Conservation (phyloP, 2,113 vertebrate genomes). For the Notiomystis cincta region DNA sequence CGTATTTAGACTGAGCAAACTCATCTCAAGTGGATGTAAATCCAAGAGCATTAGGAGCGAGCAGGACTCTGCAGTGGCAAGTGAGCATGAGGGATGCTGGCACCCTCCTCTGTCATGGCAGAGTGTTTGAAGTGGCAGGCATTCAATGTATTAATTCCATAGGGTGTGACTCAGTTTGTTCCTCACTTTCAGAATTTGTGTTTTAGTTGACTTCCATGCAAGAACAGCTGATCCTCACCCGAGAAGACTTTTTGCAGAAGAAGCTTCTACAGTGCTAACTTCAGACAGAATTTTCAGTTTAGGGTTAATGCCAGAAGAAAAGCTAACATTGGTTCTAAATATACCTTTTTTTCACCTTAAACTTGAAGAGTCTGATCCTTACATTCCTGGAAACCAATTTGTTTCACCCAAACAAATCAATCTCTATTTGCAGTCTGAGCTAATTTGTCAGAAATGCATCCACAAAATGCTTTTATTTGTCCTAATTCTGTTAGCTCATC, state of each 20-base stretch:
- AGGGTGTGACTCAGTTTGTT: not conserved
- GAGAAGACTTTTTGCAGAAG: not conserved
- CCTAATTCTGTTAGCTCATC: conserved; percentile 42
- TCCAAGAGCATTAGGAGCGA: not conserved
- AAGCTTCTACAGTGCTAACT: not conserved
- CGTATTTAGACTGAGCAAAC: not conserved
- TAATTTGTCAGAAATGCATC: conserved; percentile 59
- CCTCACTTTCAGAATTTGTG: not conserved
- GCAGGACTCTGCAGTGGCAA: not conserved
- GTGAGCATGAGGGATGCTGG: not conserved
- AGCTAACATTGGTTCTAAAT: not conserved
- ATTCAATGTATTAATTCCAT: not conserved
- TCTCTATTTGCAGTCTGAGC: conserved; percentile 44
- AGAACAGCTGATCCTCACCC: not conserved
- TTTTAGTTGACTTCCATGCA: not conserved
- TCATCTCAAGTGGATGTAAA: not conserved
- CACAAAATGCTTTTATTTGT: conserved; percentile 52
- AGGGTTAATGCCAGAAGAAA: not conserved
- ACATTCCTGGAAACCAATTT: not conserved
- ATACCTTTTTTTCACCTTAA: not conserved
- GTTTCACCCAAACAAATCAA: conserved; percentile 45
- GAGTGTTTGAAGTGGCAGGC: not conserved
- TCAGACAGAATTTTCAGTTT: not conserved
- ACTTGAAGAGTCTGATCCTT: not conserved
- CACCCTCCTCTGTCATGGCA: not conserved